Conservation (phyloP, 2,888 invertebrate species). For the Dioctria linearis region DNA sequence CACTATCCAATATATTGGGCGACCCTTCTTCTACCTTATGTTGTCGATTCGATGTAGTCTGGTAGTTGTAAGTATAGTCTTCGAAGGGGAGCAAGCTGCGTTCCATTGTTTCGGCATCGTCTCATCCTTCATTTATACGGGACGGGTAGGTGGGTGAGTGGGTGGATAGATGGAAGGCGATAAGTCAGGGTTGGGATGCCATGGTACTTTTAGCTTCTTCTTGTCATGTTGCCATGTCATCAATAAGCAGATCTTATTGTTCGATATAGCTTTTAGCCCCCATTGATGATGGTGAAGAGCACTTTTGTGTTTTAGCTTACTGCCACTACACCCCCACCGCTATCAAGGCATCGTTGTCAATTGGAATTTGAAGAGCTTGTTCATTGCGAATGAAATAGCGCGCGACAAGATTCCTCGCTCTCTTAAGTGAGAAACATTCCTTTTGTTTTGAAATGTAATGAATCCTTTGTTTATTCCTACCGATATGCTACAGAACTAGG, state of each 20-base stretch:
- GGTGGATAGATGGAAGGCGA: no score
- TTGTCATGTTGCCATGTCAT: conserved; percentile 48
- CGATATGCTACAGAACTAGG: background rate
- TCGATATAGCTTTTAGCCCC: conserved; percentile 32
- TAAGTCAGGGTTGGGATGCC: no score
- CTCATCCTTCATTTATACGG: background rate
- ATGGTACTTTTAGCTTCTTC: background rate
- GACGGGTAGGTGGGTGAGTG: background rate
- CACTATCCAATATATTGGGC: conserved; percentile 1
- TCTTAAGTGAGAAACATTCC: conserved; percentile 6
- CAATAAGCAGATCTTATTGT: conserved; percentile 41
- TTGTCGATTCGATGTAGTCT: no score
- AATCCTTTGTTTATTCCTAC: conserved; percentile 14
- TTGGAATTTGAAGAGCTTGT: background rate
- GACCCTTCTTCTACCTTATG: conserved; percentile 12
- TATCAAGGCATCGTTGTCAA: conserved; percentile 5
- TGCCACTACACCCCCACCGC: background rate
- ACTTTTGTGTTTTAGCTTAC: conserved; percentile 38
- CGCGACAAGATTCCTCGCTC: background rate
- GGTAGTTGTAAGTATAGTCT: no score
- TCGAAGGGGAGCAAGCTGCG: conserved; percentile 14
- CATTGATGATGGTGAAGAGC: conserved; percentile 33
- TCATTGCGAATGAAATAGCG: background rate
- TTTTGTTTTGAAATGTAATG: conserved; percentile 30
- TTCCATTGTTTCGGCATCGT: background rate